Evolutionary conservation across 2,888 invertebrate species (phyloP), one percentile per base, ranked within the genome.

Genomic region (Cabera pusaria): DNA sequence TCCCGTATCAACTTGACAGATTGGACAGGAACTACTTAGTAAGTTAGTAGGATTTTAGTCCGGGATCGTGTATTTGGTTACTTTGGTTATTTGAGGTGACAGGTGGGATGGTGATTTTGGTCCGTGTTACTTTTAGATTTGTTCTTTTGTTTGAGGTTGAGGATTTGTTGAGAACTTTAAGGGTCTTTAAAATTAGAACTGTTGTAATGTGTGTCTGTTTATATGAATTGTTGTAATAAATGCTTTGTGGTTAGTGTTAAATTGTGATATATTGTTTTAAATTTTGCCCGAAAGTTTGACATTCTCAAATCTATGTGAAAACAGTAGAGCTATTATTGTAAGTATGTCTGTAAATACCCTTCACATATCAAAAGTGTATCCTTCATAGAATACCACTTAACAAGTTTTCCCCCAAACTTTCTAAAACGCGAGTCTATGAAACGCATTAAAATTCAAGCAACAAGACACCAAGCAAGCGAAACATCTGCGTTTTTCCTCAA

Each of bases 1-100:
- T 62, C 44, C 55, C 43, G 52, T 49, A 55, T 52, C 36, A 42
- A 27, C 28, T 52, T 64, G 76, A 67, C 73, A 71, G 56, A 55
- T 61, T 52, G 27, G 62, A 66, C 69, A 56, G 38, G 43, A 65
- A 69, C 70, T 68, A 67, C 68, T 68, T 64, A 60, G 50, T 39
- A 44, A 53, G 55, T 59, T 59, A 54, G 25, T 20, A 10, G 57
- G 49, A 42, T 32, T 44, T 36, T 21, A 34, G 36, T 37, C 22
- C 27, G 24, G 6, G 16, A 11, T 11, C 29, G 34, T 34, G 19
- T 27, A 16, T 20, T 25, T n/a, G 2, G 24, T 20, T 34, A 31
- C 31, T 35, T 29, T 16, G 20, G 8, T 35, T 31, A 40, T 34
- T 34, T 28, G 20, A 28, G 24, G 24, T 29, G 34, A 40, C 28